A percentile compares a stretch with the other conserved stretches of the same genome.
Evolutionary conservation across 2,797 vertebrate genomes (phyloP).

Genomic region (Anas acuta): DNA sequence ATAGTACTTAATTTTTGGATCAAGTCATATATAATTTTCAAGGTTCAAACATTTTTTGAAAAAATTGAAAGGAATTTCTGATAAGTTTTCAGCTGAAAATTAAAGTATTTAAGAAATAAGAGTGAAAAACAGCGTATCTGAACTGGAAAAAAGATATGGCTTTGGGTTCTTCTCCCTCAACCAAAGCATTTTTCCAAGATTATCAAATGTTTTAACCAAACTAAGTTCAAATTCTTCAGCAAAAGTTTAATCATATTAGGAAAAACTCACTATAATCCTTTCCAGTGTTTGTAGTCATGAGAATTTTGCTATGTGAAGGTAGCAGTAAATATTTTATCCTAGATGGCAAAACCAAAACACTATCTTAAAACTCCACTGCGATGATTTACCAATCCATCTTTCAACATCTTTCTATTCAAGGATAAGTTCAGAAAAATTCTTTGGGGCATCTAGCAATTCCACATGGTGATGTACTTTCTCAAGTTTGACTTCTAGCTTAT

Average conservation of each 20-base stretch:
- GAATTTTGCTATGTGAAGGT: not conserved
- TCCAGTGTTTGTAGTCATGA: not conserved
- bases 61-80: not conserved
- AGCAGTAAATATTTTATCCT: not conserved
- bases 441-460: not conserved
- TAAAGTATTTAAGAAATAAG: not conserved
- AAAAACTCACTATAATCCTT: not conserved
- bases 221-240: not conserved
- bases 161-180: not conserved
- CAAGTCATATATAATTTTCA: not conserved
- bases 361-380: not conserved
- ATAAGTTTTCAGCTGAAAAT: not conserved
- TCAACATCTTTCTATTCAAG: slow-evolving; percentile 35
- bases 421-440: not conserved
- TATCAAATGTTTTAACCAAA: not conserved
- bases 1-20: not conserved
- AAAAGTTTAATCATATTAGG: not conserved
- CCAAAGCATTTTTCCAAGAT: not conserved
- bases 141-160: not conserved
- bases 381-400: slow-evolving; percentile 10
- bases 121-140: not conserved
- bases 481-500: slow-evolving; percentile 29
- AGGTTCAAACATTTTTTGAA: not conserved
- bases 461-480: slow-evolving; percentile 23
- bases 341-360: not conserved